Base-by-base conservation (phyloP, 2,888 invertebrate genomes). In the Tetropium fuscum region DNA sequence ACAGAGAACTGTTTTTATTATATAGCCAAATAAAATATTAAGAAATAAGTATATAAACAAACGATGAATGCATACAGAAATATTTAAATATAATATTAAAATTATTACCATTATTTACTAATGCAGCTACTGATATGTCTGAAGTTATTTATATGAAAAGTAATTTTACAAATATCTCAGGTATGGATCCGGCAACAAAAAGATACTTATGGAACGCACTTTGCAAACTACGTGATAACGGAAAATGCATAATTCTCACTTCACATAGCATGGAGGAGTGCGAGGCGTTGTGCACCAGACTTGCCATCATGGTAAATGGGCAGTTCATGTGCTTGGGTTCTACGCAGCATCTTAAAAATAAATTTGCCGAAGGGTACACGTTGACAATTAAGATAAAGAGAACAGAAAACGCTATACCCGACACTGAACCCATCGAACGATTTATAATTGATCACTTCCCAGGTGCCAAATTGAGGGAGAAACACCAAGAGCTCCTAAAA, bases 181-280 rank as follows among this genome's bases (percentile, higher is more conserved):
- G 92, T 27, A 91, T 93, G 83, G 93, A 94, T 76, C 90, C 93
- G 1, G 90, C 90, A 1, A 91, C 94, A 2, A 88, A 93, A 72
- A 84, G 94, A 53, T 88, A 90, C 60, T 85, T 95, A 7, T 95
- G 95, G 95, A 85, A 90, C 70, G 89, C 90, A 8, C 85, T 94
- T 20, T 85, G 87, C 63, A 85, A 87, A 56, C 86, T 90, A 32
- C 84, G 91, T 41, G 88, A 89, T 56, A 83, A 87, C 2, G 93
- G 94, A 0, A 87, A 87, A 75, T 90, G 92, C 57, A 87, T 95
- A 51, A 85, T 95, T 58, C 84, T 95, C 58, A 95, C 95, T 11
- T 93, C 94, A 38, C 92, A 93, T 83, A 92, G 91, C 78, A 93
- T 94, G 92, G 93, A 93, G 81, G 93, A 94, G 81, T 93, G 93